Percentiles rank a stretch among this genome's conserved stretches.
Evolutionary conservation across 2,888 invertebrate species (phyloP).

Genomic region (Callinectes sapidus): DNA sequence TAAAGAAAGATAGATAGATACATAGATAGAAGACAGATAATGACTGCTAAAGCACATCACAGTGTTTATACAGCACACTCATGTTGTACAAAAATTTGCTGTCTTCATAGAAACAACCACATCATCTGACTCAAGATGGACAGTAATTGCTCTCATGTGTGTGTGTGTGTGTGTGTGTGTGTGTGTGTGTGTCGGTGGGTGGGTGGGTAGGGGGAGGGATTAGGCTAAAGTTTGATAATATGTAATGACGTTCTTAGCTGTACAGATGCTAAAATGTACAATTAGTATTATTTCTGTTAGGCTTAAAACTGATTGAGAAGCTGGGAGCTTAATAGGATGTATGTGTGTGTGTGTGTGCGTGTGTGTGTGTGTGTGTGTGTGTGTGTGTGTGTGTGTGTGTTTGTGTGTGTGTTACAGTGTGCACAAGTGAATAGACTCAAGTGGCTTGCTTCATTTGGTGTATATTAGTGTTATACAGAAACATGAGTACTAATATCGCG

Average conservation of each 20-base stretch:
- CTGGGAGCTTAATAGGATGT: not conserved
- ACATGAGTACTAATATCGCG: not conserved
- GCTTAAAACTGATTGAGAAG: not conserved
- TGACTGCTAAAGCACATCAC: too few species aligned
- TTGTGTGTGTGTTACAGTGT: too few species aligned
- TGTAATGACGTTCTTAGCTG: not conserved
- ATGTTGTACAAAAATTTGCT: too few species aligned
- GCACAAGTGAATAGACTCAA: too few species aligned
- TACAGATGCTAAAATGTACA: not conserved
- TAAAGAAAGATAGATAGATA: not conserved
- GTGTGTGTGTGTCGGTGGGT: conserved; percentile 41
- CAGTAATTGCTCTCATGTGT: not conserved
- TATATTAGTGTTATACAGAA: too few species aligned
- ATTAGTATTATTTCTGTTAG: not conserved
- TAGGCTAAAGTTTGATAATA: not conserved
- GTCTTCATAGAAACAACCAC: not conserved
- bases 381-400: not conserved
- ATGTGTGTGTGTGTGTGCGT: not conserved
- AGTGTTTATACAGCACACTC: not conserved
- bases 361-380: not conserved
- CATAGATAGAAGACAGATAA: not conserved
- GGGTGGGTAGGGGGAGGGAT: not conserved
- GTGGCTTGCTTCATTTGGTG: too few species aligned
- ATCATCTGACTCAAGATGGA: not conserved
- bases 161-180: conserved; percentile 55